phyloP scores from a whole-genome alignment of 2,888 invertebrate species.

The Eilema griseolum region DNA sequence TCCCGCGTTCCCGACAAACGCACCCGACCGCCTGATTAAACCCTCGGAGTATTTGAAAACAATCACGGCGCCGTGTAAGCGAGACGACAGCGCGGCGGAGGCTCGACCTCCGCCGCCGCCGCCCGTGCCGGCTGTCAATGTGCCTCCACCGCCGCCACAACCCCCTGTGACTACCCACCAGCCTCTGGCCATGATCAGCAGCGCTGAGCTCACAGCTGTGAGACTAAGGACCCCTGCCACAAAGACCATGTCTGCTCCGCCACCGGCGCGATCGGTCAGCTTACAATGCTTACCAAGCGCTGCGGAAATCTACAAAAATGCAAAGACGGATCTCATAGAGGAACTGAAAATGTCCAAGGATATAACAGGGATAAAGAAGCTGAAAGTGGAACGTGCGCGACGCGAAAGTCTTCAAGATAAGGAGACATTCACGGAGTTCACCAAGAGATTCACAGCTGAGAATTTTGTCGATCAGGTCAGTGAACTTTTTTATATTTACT shows the following conservation, averaged over 20 bases:
- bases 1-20: constrained; percentile 94
- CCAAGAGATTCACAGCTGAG: constrained; percentile 93
- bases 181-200: constrained; percentile 95
- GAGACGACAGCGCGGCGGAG: constrained; percentile 86
- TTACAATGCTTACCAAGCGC: constrained; percentile 90
- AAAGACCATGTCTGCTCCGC: constrained; percentile 94
- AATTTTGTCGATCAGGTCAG: constrained; percentile 96
- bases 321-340: constrained; percentile 95
- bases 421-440: constrained; percentile 94
- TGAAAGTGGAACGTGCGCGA: constrained; percentile 96
- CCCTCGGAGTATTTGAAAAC: constrained; percentile 97
- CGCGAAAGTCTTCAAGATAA: constrained; percentile 94
- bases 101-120: constrained; percentile 88
- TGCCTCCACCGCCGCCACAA: constrained; percentile 74
- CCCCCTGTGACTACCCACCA: constrained; percentile 77
- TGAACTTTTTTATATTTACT: constrained; percentile 55
- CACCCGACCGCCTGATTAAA: constrained; percentile 94
- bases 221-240: constrained; percentile 91
- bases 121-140: constrained; percentile 74
- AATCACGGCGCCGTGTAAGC: constrained; percentile 89
- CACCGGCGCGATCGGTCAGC: constrained; percentile 89
- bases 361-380: constrained; percentile 96
- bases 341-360: constrained; percentile 97
- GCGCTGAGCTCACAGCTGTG: constrained; percentile 94
- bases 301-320: constrained; percentile 90